Conservation (phyloP, 2,888 invertebrate genomes). For the Scaptomyza flava region DNA sequence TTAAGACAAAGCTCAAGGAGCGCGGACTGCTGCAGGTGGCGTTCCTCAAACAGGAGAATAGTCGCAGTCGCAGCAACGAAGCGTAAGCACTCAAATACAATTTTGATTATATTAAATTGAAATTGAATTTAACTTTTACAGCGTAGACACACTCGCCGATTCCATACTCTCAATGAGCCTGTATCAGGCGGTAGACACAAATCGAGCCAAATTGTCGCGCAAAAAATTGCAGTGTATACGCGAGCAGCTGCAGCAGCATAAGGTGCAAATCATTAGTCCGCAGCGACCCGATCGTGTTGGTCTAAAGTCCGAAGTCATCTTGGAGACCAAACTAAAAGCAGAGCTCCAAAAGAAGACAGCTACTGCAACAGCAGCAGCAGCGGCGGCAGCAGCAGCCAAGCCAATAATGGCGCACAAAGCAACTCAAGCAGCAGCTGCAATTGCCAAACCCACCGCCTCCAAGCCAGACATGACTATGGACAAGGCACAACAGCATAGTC, state of each 20-base stretch:
- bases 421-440: slow-evolving; percentile 22
- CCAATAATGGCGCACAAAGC: slow-evolving; percentile 23
- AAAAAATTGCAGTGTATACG: slow-evolving; percentile 78
- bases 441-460: slow-evolving; percentile 51
- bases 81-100: slow-evolving; percentile 45
- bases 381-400: slow-evolving; percentile 19
- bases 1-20: slow-evolving; percentile 81
- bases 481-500: slow-evolving; percentile 1
- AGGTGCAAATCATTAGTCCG: slow-evolving; percentile 79
- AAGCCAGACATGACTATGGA: slow-evolving; percentile 41
- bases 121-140: slow-evolving; percentile 17
- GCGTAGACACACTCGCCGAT: slow-evolving; percentile 82
- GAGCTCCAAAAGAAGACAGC: slow-evolving; percentile 61
- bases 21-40: slow-evolving; percentile 68
- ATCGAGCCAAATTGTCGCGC: slow-evolving; percentile 73
- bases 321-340: slow-evolving; percentile 79
- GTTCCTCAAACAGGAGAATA: slow-evolving; percentile 47
- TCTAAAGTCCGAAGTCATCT: slow-evolving; percentile 83
- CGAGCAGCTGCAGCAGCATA: slow-evolving; percentile 68
- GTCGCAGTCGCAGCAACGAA: slow-evolving; percentile 53
- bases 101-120: too few relatives aligned
- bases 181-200: slow-evolving; percentile 75
- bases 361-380: slow-evolving; percentile 21
- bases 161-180: slow-evolving; percentile 83
- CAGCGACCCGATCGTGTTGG: slow-evolving; percentile 83